These are phyloP conservation scores for Porites lutea DNA, from an alignment of 64 coral and sea anemone genomes.

Conservation along the genomic window DNA sequence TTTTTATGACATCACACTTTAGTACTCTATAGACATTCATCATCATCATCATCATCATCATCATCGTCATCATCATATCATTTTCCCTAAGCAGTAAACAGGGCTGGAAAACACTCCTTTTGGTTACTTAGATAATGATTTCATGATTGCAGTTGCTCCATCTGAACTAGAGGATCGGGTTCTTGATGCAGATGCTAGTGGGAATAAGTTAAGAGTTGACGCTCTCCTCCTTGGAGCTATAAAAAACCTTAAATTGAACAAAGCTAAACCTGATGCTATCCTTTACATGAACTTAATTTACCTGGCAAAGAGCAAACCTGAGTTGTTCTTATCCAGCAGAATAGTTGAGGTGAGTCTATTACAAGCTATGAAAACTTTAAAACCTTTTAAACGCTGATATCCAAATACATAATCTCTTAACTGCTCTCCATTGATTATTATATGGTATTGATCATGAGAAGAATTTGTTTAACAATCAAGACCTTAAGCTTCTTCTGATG, in stretches of 20 bases:
- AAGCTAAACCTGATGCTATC: conserved; percentile 85
- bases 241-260: conserved; percentile 82
- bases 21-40: too few species aligned
- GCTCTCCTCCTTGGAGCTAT: conserved; percentile 88
- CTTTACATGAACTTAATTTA: conserved; percentile 77
- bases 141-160: conserved; percentile 73
- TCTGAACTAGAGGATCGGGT: conserved; percentile 86
- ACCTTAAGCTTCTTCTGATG: too few species aligned
- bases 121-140: too few species aligned
- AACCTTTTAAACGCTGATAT: background rate
- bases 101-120: too few species aligned
- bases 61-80: too few species aligned
- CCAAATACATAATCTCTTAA: too few species aligned
- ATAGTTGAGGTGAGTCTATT: conserved; percentile 72
- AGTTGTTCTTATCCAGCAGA: conserved; percentile 82
- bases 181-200: conserved; percentile 88
- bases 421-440: too few species aligned
- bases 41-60: background rate
- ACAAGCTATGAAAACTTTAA: background rate
- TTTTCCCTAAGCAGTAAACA: too few species aligned
- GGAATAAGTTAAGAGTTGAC: conserved; percentile 82
- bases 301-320: conserved; percentile 84
- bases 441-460: too few species aligned
- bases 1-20: too few species aligned
- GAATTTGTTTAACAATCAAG: too few species aligned